Evolutionary conservation across 2,113 vertebrate species (phyloP), one percentile per base, ranked within the genome.

Genomic region (Amazona vittata): DNA sequence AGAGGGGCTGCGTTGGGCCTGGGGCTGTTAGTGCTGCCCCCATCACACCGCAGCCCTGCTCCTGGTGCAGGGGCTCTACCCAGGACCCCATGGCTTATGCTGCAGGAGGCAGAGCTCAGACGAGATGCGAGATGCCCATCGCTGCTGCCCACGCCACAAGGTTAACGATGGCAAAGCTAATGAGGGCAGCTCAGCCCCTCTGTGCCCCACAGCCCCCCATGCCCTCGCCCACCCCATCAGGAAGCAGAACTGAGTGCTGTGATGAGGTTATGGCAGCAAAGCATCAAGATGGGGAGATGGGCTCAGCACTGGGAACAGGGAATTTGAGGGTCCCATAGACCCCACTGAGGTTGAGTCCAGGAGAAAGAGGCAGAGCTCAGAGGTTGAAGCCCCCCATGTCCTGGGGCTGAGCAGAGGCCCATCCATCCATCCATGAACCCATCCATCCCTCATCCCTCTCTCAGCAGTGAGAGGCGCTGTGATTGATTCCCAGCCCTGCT

Each of bases 161-260:
- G 43, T 92, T 94, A 85, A 96, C 1, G 62, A 93, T 2, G 52
- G n/a, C 83, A 49, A 8, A 44, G 67, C 47, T 96, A 93, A 96
- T 93, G 75, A 92, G 94, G 85, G 89, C 93, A 90, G 62, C 93
- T 83, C 11, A 3, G 74, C 91, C 82, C 70, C 89, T 78, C 41
- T 11, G 93, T 0, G 5, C 86, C 78, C 24, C 6, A 8, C 70
- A 84, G 62, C 55, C 68, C 68, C 59, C 84, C 5, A 9, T 9
- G 64, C 37, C 83, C 75, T 39, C n/a, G 80, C 83, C 35, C 83
- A 4, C 11, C 90, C 37, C 4, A 5, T 0, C 46, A 3, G 71
- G 82, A 71, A 26, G 70, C 89, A 15, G 83, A 71, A 7, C 75
- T 65, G 67, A 11, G 80, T 0, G 5, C 57, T 4, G 74, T 31